Base-by-base conservation (phyloP, 2,888 invertebrate genomes). In the Cecidostiba fungosa region DNA sequence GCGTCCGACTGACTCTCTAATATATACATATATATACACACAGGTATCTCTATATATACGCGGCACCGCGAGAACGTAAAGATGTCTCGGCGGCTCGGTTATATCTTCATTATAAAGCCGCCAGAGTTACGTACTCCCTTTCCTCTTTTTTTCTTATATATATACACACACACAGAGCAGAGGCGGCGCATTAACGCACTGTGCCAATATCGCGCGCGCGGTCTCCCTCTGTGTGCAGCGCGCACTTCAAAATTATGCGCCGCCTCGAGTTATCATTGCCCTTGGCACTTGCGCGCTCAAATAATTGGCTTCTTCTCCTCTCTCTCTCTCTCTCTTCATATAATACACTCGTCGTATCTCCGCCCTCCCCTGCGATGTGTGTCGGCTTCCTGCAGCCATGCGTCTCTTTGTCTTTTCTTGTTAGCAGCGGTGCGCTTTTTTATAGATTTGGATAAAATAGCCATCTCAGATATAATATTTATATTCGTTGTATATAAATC, bases 101-200 rank as follows among this genome's bases (percentile, higher is more conserved):
- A 91, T 92, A 92, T 93, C 93, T 93, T 92, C 92, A 92, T 93
- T 93, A 92, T 91, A 91, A 91, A 89, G 88, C 87, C 87, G 89
- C 86, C 89, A 91, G 91, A 92, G 91, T 92, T 92, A 92, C 92
- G 91, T 92, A 92, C 91, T 92, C 89, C 79, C 32, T 78, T 81
- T 89, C 89, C 36, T 59, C 43, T 76, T 36, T 36, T 72, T 66
- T 78, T 78, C 78, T 85, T 6, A 47, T 29, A 8, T 29, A 66
- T 69, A 59, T n/a, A 23, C 36, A 74, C 74, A 54, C 3, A 76
- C 19, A 54, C 5, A 36, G 14, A 26, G 19, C 32, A 43, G 26
- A 16, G 29, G 69, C 36, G 19, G 59, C 59, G 16, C 54, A 59
- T 62, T 47, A 47, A 32, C 77, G 36, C 78, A 23, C 77, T 79